These are phyloP conservation scores for Darwinula stevensoni DNA, from an alignment of 2,888 invertebrate species.

Conservation along the genomic window DNA sequence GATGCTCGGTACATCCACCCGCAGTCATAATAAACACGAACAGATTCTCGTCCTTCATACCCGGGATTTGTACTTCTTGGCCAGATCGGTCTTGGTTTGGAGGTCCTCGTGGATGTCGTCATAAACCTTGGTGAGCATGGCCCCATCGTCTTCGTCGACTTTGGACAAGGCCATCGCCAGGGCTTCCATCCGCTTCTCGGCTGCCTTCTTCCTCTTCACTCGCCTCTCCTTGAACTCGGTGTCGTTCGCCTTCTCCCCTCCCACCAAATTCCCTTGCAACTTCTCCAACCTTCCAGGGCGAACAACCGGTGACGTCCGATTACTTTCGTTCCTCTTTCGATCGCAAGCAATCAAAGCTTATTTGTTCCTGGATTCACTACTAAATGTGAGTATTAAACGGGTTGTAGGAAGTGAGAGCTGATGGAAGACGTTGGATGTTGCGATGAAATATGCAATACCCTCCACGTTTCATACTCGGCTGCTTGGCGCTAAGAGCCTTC, in stretches of 20 bases:
- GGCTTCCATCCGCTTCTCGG: slow-evolving; percentile 27
- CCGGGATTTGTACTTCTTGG: slow-evolving; percentile 32
- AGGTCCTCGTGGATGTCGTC: slow-evolving; percentile 46
- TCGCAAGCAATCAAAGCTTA: no score
- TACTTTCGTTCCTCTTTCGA: slow-evolving; percentile 16
- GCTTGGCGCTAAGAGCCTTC: no score
- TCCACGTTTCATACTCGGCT: no score
- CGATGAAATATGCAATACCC: no score
- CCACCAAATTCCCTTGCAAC: slow-evolving; percentile 41
- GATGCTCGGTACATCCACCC: neutral
- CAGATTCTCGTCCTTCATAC: slow-evolving; percentile 14
- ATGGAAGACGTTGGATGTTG: no score
- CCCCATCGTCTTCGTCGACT: slow-evolving; percentile 37
- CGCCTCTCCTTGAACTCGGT: slow-evolving; percentile 34
- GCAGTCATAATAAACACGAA: slow-evolving; percentile 4
- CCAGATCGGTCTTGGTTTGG: slow-evolving; percentile 31
- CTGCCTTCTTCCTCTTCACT: slow-evolving; percentile 31
- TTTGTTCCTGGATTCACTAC: no score
- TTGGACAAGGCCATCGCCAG: slow-evolving; percentile 22
- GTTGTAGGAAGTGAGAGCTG: no score
- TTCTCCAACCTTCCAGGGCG: slow-evolving; percentile 22
- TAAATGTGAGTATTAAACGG: no score
- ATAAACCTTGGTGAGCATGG: slow-evolving; percentile 35
- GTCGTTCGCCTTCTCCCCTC: slow-evolving; percentile 43
- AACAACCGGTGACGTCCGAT: slow-evolving; percentile 3